These are phyloP conservation scores for Siniperca obscura DNA, from an alignment of 2,797 vertebrate species.

Conservation along the genomic window DNA sequence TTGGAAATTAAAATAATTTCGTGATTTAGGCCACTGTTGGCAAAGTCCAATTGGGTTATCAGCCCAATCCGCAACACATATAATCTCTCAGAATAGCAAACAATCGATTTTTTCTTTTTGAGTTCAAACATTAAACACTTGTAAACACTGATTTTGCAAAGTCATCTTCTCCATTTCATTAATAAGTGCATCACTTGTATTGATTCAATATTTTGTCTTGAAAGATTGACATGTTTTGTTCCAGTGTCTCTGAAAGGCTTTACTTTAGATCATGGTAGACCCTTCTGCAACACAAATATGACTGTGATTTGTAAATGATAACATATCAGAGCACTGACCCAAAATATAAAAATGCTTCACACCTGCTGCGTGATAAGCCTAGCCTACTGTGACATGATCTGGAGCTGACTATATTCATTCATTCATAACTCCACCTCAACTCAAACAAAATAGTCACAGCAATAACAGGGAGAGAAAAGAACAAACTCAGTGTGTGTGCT, in stretches of 20 bases:
- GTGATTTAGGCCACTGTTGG: too few species aligned
- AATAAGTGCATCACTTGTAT: background rate
- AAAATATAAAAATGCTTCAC: slow-evolving; percentile 58
- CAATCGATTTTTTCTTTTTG: background rate
- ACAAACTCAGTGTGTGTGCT: slow-evolving; percentile 43
- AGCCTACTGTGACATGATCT: slow-evolving; percentile 45
- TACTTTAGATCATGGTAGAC: slow-evolving; percentile 3
- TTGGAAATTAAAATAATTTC: background rate
- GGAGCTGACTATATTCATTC: slow-evolving; percentile 53
- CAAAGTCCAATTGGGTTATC: slow-evolving; percentile 20
- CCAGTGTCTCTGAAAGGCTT: slow-evolving; percentile 26
- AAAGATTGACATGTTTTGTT: slow-evolving; percentile 3
- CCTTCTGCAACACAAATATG: slow-evolving; percentile 39
- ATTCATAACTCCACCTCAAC: slow-evolving; percentile 52
- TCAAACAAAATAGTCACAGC: slow-evolving; percentile 41
- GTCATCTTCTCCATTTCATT: slow-evolving; percentile 5
- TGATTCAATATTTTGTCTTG: slow-evolving; percentile 17
- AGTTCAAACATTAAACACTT: slow-evolving; percentile 4
- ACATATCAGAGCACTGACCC: slow-evolving; percentile 55
- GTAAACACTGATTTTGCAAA: background rate
- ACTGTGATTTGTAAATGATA: slow-evolving; percentile 57
- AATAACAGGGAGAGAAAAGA: slow-evolving; percentile 21
- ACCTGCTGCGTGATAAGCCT: slow-evolving; percentile 54
- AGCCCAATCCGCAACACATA: slow-evolving; percentile 4
- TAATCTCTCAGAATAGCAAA: slow-evolving; percentile 10